Conservation (phyloP, 2,888 invertebrate species). For the Automeris io region DNA sequence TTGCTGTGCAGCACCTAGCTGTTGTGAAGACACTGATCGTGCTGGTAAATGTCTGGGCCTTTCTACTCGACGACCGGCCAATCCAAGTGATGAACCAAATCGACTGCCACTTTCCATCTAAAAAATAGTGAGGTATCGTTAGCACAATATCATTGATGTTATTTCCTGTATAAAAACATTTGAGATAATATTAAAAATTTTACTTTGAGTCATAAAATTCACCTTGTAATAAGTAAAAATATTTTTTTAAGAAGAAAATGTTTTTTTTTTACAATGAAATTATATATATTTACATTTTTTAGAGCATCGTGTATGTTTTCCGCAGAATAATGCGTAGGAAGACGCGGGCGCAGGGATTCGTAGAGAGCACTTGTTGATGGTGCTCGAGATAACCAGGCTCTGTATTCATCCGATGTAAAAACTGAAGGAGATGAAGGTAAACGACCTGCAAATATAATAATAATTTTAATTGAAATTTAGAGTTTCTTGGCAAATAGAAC, state of each 20-base stretch:
- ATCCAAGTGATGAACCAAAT: slow-evolving; percentile 73
- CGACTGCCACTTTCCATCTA: slow-evolving; percentile 79
- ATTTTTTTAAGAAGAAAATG: too few species aligned
- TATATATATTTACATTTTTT: slow-evolving; percentile 81
- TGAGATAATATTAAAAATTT: too few species aligned
- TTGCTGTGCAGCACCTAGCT: slow-evolving; percentile 72
- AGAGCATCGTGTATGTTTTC: slow-evolving; percentile 93
- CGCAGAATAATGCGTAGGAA: slow-evolving; percentile 88
- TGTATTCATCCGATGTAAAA: slow-evolving; percentile 94
- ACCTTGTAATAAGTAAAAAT: too few species aligned
- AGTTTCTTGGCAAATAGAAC: neutral
- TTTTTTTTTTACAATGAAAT: neutral
- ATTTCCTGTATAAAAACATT: too few species aligned
- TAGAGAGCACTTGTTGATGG: slow-evolving; percentile 95
- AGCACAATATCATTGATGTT: neutral
- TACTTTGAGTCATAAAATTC: too few species aligned
- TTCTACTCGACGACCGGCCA: slow-evolving; percentile 72
- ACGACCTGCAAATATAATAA: slow-evolving; percentile 43
- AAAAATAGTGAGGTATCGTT: neutral
- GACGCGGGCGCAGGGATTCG: slow-evolving; percentile 90
- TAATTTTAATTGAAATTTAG: neutral
- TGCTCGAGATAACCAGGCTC: slow-evolving; percentile 93
- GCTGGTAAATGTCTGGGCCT: slow-evolving; percentile 81
- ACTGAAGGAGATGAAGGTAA: slow-evolving; percentile 75
- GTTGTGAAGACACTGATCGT: slow-evolving; percentile 85